Conservation (phyloP, 1,140 invertebrate species). For the Drosophila insularis region DNA sequence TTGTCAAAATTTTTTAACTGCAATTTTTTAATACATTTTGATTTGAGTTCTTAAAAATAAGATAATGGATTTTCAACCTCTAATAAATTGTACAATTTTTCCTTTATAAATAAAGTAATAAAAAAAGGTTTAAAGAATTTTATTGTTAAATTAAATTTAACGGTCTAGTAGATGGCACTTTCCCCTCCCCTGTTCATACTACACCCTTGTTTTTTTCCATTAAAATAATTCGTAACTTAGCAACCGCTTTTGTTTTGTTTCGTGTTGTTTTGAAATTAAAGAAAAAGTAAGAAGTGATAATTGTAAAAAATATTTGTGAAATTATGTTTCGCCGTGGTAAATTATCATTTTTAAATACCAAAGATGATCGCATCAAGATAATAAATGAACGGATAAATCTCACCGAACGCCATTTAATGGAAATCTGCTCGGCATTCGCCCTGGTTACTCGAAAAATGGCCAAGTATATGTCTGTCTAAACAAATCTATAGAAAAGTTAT, state of each 20-base stretch:
- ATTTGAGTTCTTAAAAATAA: background rate
- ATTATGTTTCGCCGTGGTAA: constrained; percentile 75
- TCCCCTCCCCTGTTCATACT: too few species aligned
- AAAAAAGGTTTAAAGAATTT: too few species aligned
- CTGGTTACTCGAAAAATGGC: constrained; percentile 88
- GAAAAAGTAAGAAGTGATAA: background rate
- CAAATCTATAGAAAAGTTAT: too few species aligned
- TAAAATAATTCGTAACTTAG: constrained; percentile 25
- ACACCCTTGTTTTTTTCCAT: too few species aligned
- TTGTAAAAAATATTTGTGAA: background rate
- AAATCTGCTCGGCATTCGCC: constrained; percentile 87
- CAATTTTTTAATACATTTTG: too few species aligned
- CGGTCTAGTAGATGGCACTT: too few species aligned
- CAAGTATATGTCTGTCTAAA: constrained; percentile 82
- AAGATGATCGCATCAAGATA: constrained; percentile 83
- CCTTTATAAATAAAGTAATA: too few species aligned
- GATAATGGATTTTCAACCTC: too few species aligned
- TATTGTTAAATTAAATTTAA: too few species aligned
- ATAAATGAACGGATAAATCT: constrained; percentile 88
- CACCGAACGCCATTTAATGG: constrained; percentile 87
- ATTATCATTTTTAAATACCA: constrained; percentile 68
- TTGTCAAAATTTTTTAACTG: too few species aligned
- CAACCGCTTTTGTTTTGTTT: constrained; percentile 52
- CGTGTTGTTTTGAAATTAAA: constrained; percentile 17
- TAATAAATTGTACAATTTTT: too few species aligned